Conservation (phyloP, 2,797 vertebrate species). For the Malacoctenus gilli region DNA sequence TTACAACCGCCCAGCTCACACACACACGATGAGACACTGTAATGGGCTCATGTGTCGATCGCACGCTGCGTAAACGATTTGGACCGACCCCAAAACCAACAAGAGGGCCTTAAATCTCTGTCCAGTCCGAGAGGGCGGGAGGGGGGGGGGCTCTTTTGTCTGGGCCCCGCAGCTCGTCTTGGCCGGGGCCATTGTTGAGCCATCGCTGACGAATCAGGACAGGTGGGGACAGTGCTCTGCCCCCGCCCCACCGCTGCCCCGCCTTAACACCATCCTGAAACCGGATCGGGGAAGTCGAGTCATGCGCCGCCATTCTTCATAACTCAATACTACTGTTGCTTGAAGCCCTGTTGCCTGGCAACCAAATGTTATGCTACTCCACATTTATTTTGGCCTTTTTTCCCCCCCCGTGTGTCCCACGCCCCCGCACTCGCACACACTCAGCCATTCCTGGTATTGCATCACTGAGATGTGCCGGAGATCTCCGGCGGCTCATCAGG, state of each 20-base stretch:
- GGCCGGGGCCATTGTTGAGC: conserved; percentile 54
- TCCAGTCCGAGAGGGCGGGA: conserved; percentile 13
- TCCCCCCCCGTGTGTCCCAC: neutral
- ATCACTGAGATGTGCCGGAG: conserved; percentile 67
- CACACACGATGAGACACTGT: conserved; percentile 35
- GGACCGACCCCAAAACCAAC: conserved; percentile 53
- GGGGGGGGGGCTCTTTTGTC: conserved; percentile 28
- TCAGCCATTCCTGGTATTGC: conserved; percentile 58
- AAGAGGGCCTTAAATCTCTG: conserved; percentile 41
- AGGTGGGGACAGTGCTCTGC: conserved; percentile 72
- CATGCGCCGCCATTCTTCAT: conserved; percentile 71
- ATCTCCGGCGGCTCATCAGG: conserved; percentile 56
- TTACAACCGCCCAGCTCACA: conserved; percentile 5
- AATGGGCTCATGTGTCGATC: conserved; percentile 56
- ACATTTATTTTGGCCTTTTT: conserved; percentile 67
- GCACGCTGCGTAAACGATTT: conserved; percentile 45
- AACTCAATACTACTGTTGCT: conserved; percentile 65
- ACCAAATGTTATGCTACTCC: conserved; percentile 80
- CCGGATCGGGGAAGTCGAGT: conserved; percentile 74
- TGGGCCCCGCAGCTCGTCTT: conserved; percentile 11
- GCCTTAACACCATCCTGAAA: conserved; percentile 69
- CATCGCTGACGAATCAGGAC: conserved; percentile 70
- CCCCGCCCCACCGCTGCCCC: neutral
- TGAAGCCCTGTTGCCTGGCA: conserved; percentile 70
- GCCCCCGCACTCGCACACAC: conserved; percentile 19